phyloP scores from a whole-genome alignment of 64 coral and sea anemone species.

The Montipora efflorescens region DNA sequence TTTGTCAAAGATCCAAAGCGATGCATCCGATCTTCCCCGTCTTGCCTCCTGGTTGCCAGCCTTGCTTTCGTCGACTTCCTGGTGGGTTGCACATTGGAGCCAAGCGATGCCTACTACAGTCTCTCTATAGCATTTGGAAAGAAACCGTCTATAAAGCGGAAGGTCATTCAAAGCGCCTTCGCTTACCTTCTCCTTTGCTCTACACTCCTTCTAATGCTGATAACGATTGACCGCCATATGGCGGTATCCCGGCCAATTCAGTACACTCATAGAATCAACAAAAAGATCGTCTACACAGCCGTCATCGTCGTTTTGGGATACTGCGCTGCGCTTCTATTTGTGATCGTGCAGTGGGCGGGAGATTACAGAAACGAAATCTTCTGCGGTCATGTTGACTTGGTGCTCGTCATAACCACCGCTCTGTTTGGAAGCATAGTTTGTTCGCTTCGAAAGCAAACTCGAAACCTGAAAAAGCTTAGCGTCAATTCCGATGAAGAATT shows the following conservation, averaged over 20 bases:
- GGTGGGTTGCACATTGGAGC: constrained; percentile 68
- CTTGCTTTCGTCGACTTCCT: constrained; percentile 79
- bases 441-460: constrained; percentile 62
- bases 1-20: constrained; percentile 74
- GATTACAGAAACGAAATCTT: constrained; percentile 75
- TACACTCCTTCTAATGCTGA: constrained; percentile 59
- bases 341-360: constrained; percentile 35
- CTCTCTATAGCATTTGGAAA: constrained; percentile 1
- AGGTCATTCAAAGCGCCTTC: constrained; percentile 69
- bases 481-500: constrained; percentile 10
- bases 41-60: constrained; percentile 63
- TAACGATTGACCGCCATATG: constrained; percentile 72
- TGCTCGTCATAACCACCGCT: constrained; percentile 49
- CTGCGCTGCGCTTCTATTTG: constrained; percentile 53
- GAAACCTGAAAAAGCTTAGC: constrained; percentile 35
- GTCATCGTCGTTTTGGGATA: constrained; percentile 65
- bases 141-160: constrained; percentile 25
- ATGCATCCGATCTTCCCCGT: constrained; percentile 69
- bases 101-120: constrained; percentile 67
- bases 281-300: constrained; percentile 24
- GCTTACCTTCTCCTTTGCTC: constrained; percentile 75
- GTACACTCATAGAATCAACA: constrained; percentile 57
- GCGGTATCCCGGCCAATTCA: constrained; percentile 63
- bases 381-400: constrained; percentile 78
- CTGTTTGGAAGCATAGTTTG: constrained; percentile 60